Conservation (phyloP, 2,113 vertebrate species). For the Passerina amoena region DNA sequence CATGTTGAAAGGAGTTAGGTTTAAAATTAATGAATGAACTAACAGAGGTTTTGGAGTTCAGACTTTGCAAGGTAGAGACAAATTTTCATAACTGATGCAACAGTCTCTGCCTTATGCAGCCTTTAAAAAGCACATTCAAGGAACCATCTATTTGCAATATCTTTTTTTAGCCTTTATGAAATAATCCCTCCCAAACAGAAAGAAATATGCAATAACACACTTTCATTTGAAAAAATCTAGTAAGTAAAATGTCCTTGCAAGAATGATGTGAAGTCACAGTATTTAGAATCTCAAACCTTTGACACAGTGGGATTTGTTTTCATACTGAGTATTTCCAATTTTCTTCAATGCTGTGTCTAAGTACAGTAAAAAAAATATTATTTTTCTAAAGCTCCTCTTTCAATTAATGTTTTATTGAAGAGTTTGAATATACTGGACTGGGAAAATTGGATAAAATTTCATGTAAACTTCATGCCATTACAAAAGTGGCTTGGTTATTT, state of each 20-base stretch:
- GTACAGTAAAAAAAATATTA: background rate
- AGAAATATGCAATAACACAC: background rate
- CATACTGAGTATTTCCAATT: background rate
- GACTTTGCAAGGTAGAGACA: background rate
- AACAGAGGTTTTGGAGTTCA: background rate
- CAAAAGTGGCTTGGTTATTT: background rate
- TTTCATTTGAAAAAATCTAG: background rate
- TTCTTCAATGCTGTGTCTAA: background rate
- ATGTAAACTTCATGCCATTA: background rate
- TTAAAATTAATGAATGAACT: background rate
- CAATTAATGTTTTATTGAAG: background rate
- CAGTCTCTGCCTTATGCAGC: background rate
- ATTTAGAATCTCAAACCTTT: background rate
- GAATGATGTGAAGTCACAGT: background rate
- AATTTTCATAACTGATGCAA: background rate
- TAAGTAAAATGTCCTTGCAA: background rate
- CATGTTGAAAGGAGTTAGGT: background rate
- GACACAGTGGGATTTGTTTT: background rate
- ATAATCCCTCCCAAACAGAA: fast-evolving
- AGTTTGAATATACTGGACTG: background rate
- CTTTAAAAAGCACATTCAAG: background rate
- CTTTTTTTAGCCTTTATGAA: background rate
- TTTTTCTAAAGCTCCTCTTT: background rate
- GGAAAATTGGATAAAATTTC: background rate
- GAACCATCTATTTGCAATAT: background rate